These are phyloP conservation scores for Drosophila eugracilis DNA, from an alignment of 1,140 invertebrate genomes.

Conservation along the genomic window DNA sequence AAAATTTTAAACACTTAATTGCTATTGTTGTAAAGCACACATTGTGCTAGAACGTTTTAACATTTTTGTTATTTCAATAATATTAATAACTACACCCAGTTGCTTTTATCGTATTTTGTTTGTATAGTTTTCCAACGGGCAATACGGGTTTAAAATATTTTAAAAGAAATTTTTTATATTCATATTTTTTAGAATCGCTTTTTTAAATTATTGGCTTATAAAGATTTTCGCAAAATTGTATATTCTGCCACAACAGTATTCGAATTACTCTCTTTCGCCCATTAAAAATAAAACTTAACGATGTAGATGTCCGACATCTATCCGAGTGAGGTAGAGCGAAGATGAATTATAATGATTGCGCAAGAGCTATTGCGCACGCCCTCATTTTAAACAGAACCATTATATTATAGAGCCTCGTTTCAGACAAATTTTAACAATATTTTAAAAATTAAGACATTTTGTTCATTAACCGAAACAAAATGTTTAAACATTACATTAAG, in stretches of 20 bases:
- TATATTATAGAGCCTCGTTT: too few species aligned
- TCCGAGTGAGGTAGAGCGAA: slow-evolving; percentile 12
- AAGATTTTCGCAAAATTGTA: slow-evolving; percentile 54
- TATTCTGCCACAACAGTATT: slow-evolving; percentile 66
- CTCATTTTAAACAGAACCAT: background rate
- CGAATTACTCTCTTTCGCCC: slow-evolving; percentile 63
- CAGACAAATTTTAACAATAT: background rate
- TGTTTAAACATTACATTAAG: background rate
- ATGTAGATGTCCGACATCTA: background rate
- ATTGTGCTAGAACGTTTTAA: background rate
- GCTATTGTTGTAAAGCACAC: background rate
- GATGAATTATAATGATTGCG: slow-evolving; percentile 29
- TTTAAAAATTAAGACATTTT: background rate
- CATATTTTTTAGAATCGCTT: background rate
- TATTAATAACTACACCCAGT: background rate
- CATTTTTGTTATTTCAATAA: background rate
- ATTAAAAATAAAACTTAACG: slow-evolving; percentile 59
- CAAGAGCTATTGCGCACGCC: slow-evolving; percentile 15
- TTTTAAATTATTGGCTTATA: slow-evolving; percentile 8
- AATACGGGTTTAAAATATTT: background rate
- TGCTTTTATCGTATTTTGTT: background rate
- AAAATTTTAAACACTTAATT: background rate
- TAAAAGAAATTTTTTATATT: background rate
- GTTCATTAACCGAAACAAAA: background rate
- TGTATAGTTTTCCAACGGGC: background rate